These are phyloP conservation scores for Cettia cetti DNA, from an alignment of 2,113 vertebrate species.

Conservation along the genomic window DNA sequence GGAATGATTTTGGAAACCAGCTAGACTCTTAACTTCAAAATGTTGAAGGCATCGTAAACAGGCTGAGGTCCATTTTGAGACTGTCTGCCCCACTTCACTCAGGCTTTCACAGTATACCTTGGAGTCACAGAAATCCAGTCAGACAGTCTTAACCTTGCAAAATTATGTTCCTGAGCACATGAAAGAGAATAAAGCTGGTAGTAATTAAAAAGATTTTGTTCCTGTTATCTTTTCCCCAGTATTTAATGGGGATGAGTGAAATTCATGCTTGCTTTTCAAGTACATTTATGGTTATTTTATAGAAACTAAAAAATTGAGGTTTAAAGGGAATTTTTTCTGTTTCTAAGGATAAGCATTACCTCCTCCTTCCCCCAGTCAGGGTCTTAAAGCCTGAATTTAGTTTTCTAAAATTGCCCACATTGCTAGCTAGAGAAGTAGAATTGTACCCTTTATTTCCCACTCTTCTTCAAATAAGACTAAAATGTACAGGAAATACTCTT, in stretches of 20 bases:
- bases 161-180: not conserved
- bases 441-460: not conserved
- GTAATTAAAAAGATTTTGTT: not conserved
- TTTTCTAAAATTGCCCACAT: not conserved
- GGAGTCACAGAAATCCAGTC: not conserved
- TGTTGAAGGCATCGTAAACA: not conserved
- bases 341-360: not conserved
- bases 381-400: not conserved
- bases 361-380: not conserved
- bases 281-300: not conserved
- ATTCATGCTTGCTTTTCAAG: not conserved
- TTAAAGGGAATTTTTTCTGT: not conserved
- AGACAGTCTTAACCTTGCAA: not conserved
- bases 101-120: not conserved
- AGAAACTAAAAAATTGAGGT: not conserved
- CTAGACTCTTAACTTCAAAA: not conserved
- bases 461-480: not conserved
- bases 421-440: not conserved
- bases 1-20: not conserved
- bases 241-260: not conserved
- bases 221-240: not conserved
- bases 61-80: not conserved
- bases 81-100: not conserved
- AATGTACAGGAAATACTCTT: not conserved
- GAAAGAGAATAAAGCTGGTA: not conserved